Percentiles rank a stretch among this genome's conserved stretches.
Conservation (phyloP, 2,888 invertebrate species). For the Apotomis capreana region DNA sequence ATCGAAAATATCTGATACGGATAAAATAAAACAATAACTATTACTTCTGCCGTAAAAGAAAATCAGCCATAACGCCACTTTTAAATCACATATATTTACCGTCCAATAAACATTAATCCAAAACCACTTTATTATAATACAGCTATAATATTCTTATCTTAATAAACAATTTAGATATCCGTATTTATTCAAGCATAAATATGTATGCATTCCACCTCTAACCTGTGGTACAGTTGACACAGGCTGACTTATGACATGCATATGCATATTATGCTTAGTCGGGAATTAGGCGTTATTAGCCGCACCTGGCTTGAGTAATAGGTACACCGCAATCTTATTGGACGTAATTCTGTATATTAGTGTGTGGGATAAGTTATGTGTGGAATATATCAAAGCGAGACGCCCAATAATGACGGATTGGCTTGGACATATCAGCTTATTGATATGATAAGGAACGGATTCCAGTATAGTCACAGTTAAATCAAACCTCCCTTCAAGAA, state of each 20-base stretch:
- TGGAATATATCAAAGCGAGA: not conserved
- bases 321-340: conserved; percentile 21
- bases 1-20: too few relatives aligned
- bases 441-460: too few relatives aligned
- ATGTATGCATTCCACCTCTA: conserved; percentile 25
- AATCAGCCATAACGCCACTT: too few relatives aligned
- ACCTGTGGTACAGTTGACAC: conserved; percentile 22
- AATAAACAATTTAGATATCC: conserved; percentile 22
- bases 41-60: too few relatives aligned
- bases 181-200: conserved; percentile 22
- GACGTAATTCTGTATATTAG: conserved; percentile 1
- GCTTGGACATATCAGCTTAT: too few relatives aligned
- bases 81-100: too few relatives aligned
- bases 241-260: conserved; percentile 24
- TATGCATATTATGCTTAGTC: conserved; percentile 10
- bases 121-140: not conserved
- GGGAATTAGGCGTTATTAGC: conserved; percentile 15
- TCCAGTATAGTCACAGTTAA: too few relatives aligned
- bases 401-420: too few relatives aligned
- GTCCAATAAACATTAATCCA: not conserved
- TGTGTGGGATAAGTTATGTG: conserved; percentile 15
- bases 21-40: not conserved
- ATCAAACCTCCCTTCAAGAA: too few relatives aligned
- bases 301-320: conserved; percentile 30
- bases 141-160: not conserved